These are phyloP conservation scores for Pseudomyrmex flavicornis DNA, from an alignment of 1,140 invertebrate genomes.

Conservation along the genomic window DNA sequence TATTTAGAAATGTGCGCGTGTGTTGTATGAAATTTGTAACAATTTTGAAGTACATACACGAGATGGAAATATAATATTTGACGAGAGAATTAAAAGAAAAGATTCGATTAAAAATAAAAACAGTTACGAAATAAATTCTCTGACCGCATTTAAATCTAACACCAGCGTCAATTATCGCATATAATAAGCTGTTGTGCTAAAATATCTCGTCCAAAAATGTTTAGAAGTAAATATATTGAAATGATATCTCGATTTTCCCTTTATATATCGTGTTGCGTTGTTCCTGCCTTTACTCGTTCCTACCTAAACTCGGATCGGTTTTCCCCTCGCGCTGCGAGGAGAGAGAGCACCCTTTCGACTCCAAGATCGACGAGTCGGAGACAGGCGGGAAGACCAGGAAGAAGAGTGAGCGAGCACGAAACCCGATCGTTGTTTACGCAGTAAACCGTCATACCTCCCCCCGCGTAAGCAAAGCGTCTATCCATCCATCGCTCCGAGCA, in stretches of 20 bases:
- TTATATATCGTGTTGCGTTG: background rate
- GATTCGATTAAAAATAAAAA: constrained; percentile 5
- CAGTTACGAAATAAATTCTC: background rate
- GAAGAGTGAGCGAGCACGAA: constrained; percentile 73
- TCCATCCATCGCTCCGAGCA: constrained; percentile 71
- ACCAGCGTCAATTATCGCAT: background rate
- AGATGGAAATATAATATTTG: background rate
- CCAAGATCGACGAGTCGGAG: constrained; percentile 57
- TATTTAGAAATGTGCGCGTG: no score
- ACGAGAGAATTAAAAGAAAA: background rate
- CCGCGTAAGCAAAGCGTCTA: constrained; percentile 79
- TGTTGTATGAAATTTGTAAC: background rate
- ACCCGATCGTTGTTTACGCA: constrained; percentile 82
- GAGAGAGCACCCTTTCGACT: constrained; percentile 59
- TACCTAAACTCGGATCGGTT: constrained; percentile 74
- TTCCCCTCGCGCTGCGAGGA: constrained; percentile 46
- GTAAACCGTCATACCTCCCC: constrained; percentile 76
- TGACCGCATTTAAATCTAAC: background rate
- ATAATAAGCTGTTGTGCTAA: background rate
- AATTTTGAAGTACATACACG: background rate
- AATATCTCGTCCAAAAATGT: background rate
- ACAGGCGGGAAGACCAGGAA: constrained; percentile 65
- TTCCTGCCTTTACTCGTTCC: constrained; percentile 44
- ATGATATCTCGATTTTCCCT: background rate
- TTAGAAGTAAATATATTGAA: no score